Conservation (phyloP, 1,140 invertebrate genomes). For the Hyles vespertilio region DNA sequence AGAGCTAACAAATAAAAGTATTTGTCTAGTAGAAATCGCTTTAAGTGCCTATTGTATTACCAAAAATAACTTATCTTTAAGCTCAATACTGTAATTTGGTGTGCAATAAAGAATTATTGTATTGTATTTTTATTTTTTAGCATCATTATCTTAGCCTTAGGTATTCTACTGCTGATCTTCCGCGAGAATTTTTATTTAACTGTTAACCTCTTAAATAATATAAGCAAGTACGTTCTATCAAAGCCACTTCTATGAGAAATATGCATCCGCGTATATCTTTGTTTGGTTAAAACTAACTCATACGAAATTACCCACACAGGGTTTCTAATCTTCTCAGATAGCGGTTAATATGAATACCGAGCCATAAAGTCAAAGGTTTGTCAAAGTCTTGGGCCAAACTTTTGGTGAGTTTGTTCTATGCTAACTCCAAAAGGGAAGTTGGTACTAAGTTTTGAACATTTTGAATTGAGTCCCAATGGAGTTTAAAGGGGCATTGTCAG, state of each 20-base stretch:
- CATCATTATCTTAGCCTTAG: too few relatives aligned
- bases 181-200: too few relatives aligned
- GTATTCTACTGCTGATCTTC: too few relatives aligned
- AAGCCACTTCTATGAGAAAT: slow-evolving; percentile 15
- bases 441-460: slow-evolving; percentile 19
- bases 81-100: too few relatives aligned
- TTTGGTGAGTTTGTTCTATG: slow-evolving; percentile 24
- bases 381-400: slow-evolving; percentile 20
- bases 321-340: slow-evolving; percentile 36
- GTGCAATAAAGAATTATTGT: too few relatives aligned
- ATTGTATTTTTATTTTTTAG: too few relatives aligned
- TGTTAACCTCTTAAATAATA: too few relatives aligned
- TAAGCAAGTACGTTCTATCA: too few relatives aligned
- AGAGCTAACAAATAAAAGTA: too few relatives aligned
- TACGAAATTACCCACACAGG: slow-evolving; percentile 35
- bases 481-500: slow-evolving; percentile 23
- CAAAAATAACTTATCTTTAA: too few relatives aligned
- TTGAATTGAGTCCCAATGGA: slow-evolving; percentile 23
- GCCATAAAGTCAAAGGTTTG: slow-evolving; percentile 29
- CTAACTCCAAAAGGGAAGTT: slow-evolving; percentile 14
- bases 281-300: slow-evolving; percentile 35
- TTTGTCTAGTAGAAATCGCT: too few relatives aligned
- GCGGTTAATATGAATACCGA: slow-evolving; percentile 35
- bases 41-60: too few relatives aligned
- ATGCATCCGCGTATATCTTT: slow-evolving; percentile 3